A percentile compares a stretch with the other conserved stretches of the same genome.
Conservation (phyloP, 2,797 vertebrate genomes). For the Coluber constrictor region DNA sequence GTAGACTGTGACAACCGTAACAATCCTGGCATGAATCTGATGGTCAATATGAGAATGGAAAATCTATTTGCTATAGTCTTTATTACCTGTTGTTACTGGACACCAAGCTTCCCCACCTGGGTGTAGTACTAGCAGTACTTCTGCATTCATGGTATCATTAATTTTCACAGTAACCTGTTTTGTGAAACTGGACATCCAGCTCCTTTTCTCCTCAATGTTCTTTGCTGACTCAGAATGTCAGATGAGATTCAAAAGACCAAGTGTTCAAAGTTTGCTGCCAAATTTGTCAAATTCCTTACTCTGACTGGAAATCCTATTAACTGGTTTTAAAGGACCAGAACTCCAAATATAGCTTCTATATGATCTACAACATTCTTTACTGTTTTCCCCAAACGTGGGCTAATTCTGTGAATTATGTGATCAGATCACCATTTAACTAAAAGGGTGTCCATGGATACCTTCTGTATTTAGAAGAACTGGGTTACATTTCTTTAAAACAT, state of each 20-base stretch:
- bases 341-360: neutral
- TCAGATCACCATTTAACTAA: neutral
- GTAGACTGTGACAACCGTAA: neutral
- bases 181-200: neutral
- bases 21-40: neutral
- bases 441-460: neutral
- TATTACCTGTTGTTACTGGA: neutral
- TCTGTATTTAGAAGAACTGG: neutral
- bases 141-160: neutral
- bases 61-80: neutral
- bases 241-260: neutral
- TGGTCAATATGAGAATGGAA: neutral
- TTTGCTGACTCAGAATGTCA: neutral
- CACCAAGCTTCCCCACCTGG: neutral
- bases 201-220: neutral
- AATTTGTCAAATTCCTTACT: neutral
- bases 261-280: neutral
- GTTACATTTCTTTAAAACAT: neutral
- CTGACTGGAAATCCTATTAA: neutral
- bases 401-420: neutral
- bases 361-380: neutral
- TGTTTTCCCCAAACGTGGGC: neutral
- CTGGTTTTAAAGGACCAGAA: neutral
- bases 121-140: neutral
- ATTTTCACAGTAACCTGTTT: neutral